Base-by-base conservation (phyloP, 2,797 vertebrate genomes). In the Odontamblyopus rebecca region DNA sequence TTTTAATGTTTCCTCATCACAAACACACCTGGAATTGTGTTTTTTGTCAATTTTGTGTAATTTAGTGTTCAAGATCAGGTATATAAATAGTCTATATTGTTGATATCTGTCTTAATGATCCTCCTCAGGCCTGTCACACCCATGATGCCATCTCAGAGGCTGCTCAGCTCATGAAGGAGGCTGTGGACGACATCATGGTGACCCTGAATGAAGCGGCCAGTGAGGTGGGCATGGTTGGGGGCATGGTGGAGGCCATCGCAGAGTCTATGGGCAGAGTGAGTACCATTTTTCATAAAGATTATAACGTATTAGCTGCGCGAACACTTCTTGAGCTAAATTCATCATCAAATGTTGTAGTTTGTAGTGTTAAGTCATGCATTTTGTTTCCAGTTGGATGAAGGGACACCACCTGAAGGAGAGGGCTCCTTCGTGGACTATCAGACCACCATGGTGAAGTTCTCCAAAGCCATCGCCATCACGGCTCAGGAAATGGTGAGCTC, bases 351-450 rank as follows among this genome's bases (percentile, higher is more conserved):
- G 4, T 48, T 3, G 44, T 48, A 15, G 13, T 48, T 48, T 48
- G 41, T 4, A 11, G 13, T 18, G 23, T 61, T 6, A 16, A 16
- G 0, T 18, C 18, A 6, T 61, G 27, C 12, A 29, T 26, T 50
- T 5, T 53, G 50, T 67, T 2, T 67, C 29, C 19, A 99, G 98
- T 88, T 99, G 89, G 97, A 97, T 85, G 98, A 98, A 89, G 97
- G 98, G 70, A 96, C 96, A 0, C 97, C 96, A 35, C 96, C 96
- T 6, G 98, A 99, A 84, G 95, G 96, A 0, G 96, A 97, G 66
- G 97, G 98, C 62, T 96, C 95, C 0, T 99, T 98, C 82, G 98
- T 99, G 64, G 98, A 99, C 88, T 99, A 97, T 89, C 98, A 99
- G 93, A 99, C 98, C 19, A 98, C 97, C 0, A 98, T 97, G 91